Conservation (phyloP, 2,113 vertebrate genomes). For the Platycercus adscitus region DNA sequence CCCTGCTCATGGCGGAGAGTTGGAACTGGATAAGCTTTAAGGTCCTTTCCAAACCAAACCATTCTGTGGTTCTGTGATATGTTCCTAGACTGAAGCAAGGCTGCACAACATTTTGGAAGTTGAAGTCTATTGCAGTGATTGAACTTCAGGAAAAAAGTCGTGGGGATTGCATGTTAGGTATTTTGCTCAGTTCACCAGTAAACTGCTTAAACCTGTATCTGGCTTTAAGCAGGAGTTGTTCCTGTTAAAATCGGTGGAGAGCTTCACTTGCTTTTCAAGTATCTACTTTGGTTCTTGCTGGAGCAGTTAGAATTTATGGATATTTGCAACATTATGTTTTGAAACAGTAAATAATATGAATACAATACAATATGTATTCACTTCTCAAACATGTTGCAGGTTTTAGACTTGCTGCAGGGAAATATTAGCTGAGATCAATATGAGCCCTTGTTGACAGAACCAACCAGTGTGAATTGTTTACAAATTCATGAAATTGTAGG, state of each 20-base stretch:
- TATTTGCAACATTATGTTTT: background rate
- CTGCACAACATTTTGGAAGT: background rate
- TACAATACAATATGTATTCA: background rate
- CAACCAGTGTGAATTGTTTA: background rate
- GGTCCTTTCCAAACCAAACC: background rate
- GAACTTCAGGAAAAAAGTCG: background rate
- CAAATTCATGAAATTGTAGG: background rate
- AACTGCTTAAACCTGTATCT: background rate
- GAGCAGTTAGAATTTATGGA: background rate
- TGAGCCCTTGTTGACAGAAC: background rate
- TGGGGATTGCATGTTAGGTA: rapidly evolving
- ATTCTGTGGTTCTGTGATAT: background rate
- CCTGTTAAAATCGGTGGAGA: background rate
- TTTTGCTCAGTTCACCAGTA: background rate
- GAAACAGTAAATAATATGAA: background rate
- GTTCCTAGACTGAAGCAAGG: background rate
- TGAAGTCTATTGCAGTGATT: background rate
- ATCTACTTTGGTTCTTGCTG: background rate
- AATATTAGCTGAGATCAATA: background rate
- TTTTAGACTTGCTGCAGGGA: background rate
- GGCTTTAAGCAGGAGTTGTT: background rate
- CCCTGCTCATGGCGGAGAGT: background rate
- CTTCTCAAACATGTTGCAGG: background rate
- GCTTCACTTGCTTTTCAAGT: background rate
- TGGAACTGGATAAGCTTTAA: background rate